Evolutionary conservation across 2,113 vertebrate genomes (phyloP).

Genomic region (Rostratula benghalensis): DNA sequence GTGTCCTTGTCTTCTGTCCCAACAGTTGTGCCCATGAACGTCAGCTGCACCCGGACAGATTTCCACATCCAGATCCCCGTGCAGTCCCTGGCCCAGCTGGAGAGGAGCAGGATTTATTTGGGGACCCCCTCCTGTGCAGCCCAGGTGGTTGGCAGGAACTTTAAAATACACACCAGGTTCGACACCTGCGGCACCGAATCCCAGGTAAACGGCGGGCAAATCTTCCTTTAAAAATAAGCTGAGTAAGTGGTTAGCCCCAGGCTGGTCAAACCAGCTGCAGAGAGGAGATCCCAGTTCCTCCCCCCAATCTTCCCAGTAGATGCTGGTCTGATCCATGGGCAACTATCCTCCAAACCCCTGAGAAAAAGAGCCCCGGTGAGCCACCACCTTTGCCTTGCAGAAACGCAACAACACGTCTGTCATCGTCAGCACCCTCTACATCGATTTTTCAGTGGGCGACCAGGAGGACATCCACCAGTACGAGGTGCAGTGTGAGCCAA

Average conservation of each 20-base stretch:
- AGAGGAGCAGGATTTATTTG: conserved; percentile 88
- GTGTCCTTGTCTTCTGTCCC: neutral
- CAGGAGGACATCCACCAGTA: conserved; percentile 87
- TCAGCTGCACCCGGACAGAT: conserved; percentile 94
- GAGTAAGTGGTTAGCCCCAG: neutral
- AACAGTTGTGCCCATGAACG: conserved; percentile 90
- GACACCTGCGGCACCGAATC: conserved; percentile 89
- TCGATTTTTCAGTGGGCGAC: conserved; percentile 83
- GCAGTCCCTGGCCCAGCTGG: conserved; percentile 84
- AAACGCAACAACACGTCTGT: conserved; percentile 87
- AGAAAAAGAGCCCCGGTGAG: neutral
- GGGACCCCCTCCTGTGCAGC: conserved; percentile 86
- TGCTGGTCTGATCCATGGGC: neutral
- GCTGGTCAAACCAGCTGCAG: neutral
- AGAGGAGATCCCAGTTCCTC: neutral
- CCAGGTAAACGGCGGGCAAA: conserved; percentile 76
- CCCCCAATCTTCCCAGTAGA: neutral
- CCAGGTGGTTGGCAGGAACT: conserved; percentile 82
- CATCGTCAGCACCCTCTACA: conserved; percentile 91
- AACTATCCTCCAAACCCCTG: neutral
- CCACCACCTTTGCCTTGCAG: conserved; percentile 67
- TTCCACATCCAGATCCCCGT: conserved; percentile 91
- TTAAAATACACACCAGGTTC: conserved; percentile 92
- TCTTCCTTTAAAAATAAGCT: neutral
- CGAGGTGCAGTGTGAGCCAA: conserved; percentile 89